Conservation (phyloP, 1,140 invertebrate species). For the Orchesella cincta region DNA sequence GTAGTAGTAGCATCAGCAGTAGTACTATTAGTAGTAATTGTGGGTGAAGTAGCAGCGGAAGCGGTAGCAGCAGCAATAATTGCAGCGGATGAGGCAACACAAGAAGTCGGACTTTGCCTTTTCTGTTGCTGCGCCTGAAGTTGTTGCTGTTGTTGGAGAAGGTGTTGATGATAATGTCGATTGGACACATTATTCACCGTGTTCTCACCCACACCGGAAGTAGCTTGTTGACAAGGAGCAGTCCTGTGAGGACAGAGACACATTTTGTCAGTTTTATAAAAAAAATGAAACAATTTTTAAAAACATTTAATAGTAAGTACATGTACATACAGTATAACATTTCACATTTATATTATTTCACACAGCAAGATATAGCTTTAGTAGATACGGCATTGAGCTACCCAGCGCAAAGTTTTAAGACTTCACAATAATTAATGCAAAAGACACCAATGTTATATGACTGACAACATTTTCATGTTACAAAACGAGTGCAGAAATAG, state of each 20-base stretch:
- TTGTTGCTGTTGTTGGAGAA: not conserved
- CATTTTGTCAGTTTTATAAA: not conserved
- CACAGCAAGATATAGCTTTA: not conserved
- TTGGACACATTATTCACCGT: constrained; percentile 6
- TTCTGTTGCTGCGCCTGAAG: not conserved
- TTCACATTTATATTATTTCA: not conserved
- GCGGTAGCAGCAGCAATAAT: not conserved
- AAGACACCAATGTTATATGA: no score
- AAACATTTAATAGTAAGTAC: no score
- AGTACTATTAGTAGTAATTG: not conserved
- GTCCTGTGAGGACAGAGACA: not conserved
- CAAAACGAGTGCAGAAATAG: no score
- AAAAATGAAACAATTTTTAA: not conserved
- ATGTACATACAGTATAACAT: no score
- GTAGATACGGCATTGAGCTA: not conserved
- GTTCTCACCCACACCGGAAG: not conserved
- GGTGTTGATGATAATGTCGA: not conserved
- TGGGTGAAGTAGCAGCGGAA: not conserved
- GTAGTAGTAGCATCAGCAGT: not conserved
- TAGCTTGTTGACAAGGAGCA: not conserved
- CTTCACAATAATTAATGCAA: no score
- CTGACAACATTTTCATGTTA: no score
- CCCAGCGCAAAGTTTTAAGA: no score
- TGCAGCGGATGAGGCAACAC: constrained; percentile 14
- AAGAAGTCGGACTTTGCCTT: constrained; percentile 12